Evolutionary conservation across 2,797 vertebrate species (phyloP).

Genomic region (Decapterus maruadsi): DNA sequence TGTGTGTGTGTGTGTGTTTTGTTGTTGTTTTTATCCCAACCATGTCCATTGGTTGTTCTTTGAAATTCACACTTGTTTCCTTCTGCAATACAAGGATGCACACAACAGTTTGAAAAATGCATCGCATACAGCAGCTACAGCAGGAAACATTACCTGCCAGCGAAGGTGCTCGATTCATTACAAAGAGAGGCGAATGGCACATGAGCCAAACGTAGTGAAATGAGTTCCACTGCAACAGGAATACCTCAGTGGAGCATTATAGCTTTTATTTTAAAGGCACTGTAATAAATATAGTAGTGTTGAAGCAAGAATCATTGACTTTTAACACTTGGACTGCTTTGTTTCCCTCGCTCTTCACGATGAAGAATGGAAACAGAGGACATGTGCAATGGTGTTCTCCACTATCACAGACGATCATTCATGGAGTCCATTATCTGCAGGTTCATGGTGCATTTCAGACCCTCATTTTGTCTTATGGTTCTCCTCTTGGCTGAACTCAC

Average conservation of each 20-base stretch:
- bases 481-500: slow-evolving; percentile 35
- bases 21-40: slow-evolving; percentile 6
- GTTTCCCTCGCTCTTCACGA: slow-evolving; percentile 21
- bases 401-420: slow-evolving; percentile 60
- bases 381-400: slow-evolving; percentile 61
- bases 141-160: neutral
- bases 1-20: no score
- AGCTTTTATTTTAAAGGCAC: slow-evolving; percentile 48
- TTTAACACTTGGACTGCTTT: slow-evolving; percentile 23
- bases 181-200: slow-evolving; percentile 18
- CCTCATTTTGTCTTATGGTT: slow-evolving; percentile 43
- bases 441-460: slow-evolving; percentile 61
- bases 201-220: slow-evolving; percentile 24
- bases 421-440: slow-evolving; percentile 67
- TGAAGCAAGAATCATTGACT: slow-evolving; percentile 42
- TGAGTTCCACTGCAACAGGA: slow-evolving; percentile 24
- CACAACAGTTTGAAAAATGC: neutral
- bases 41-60: neutral
- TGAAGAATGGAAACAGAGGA: slow-evolving; percentile 58
- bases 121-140: neutral
- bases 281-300: slow-evolving; percentile 23
- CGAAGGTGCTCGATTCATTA: slow-evolving; percentile 19
- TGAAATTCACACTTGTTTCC: slow-evolving; percentile 11
- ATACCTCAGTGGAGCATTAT: slow-evolving; percentile 25
- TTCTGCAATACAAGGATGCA: slow-evolving; percentile 6